Evolutionary conservation across 2,888 invertebrate genomes (phyloP).

Genomic region (Camptogramma bilineatum): DNA sequence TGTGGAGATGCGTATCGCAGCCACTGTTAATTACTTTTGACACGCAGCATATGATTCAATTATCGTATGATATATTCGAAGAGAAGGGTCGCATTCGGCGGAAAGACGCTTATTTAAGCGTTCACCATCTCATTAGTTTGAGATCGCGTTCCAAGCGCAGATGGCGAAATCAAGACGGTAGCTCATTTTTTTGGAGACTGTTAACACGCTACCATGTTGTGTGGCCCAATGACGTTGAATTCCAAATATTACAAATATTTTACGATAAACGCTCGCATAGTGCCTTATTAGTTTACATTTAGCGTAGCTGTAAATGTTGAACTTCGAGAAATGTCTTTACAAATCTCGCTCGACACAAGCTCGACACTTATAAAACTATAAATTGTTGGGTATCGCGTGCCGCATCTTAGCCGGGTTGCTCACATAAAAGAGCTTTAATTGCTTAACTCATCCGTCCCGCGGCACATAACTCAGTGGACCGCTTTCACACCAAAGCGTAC

Average conservation of each 20-base stretch:
- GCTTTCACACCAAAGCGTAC: conserved; percentile 73
- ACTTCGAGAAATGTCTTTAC: conserved; percentile 44
- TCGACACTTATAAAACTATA: conserved; percentile 65
- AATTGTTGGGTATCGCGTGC: conserved; percentile 72
- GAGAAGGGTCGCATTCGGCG: conserved; percentile 63
- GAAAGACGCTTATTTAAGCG: conserved; percentile 74
- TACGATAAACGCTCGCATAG: conserved; percentile 31
- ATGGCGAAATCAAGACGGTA: conserved; percentile 74
- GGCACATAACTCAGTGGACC: conserved; percentile 73
- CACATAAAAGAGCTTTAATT: conserved; percentile 77
- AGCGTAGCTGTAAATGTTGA: conserved; percentile 24
- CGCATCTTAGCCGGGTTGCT: conserved; percentile 70
- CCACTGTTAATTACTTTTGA: conserved; percentile 84
- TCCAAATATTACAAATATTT: conserved; percentile 41
- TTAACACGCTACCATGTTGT: conserved; percentile 73
- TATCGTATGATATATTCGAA: conserved; percentile 83
- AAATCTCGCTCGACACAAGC: conserved; percentile 55
- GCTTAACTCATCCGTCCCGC: conserved; percentile 74
- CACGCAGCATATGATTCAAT: conserved; percentile 86
- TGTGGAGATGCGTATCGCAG: conserved; percentile 84
- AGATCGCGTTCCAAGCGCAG: conserved; percentile 74
- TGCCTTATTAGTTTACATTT: conserved; percentile 25
- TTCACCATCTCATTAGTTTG: conserved; percentile 77
- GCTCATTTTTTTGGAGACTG: conserved; percentile 57
- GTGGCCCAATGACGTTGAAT: conserved; percentile 57